Conservation (phyloP, 2,888 invertebrate genomes). For the Drosophila quasianomalipes region DNA sequence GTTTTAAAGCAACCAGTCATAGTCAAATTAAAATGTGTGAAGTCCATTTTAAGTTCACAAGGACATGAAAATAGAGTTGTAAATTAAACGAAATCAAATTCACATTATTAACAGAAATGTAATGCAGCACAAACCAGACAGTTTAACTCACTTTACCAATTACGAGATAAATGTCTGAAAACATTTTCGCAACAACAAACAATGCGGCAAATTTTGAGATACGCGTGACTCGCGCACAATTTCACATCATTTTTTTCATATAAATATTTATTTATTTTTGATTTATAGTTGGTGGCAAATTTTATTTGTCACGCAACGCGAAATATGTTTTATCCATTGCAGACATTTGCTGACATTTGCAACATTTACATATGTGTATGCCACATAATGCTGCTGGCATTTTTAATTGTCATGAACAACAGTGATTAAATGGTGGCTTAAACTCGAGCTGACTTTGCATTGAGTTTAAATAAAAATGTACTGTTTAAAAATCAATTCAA, state of each 20-base stretch:
- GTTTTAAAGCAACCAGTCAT: background rate
- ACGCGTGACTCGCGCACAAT: constrained; percentile 15
- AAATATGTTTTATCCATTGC: constrained; percentile 27
- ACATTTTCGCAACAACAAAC: constrained; percentile 23
- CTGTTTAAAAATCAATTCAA: background rate
- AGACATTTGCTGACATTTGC: constrained; percentile 7
- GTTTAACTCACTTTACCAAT: background rate
- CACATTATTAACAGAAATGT: background rate
- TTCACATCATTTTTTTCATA: background rate
- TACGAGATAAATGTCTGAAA: background rate
- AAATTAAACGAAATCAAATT: background rate
- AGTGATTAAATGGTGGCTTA: background rate
- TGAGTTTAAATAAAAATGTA: background rate
- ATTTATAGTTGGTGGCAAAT: constrained; percentile 45
- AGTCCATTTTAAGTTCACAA: background rate
- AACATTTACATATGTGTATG: constrained; percentile 29
- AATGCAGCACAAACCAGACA: background rate
- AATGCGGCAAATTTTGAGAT: constrained; percentile 8
- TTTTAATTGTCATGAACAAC: background rate
- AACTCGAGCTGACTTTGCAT: background rate
- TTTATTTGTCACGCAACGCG: constrained; percentile 37
- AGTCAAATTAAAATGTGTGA: background rate
- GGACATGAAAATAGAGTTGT: background rate
- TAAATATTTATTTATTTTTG: constrained; percentile 18
- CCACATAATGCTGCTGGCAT: background rate